These are phyloP conservation scores for Brachypalpus laphriformis DNA, from an alignment of 2,888 invertebrate genomes.

Conservation along the genomic window DNA sequence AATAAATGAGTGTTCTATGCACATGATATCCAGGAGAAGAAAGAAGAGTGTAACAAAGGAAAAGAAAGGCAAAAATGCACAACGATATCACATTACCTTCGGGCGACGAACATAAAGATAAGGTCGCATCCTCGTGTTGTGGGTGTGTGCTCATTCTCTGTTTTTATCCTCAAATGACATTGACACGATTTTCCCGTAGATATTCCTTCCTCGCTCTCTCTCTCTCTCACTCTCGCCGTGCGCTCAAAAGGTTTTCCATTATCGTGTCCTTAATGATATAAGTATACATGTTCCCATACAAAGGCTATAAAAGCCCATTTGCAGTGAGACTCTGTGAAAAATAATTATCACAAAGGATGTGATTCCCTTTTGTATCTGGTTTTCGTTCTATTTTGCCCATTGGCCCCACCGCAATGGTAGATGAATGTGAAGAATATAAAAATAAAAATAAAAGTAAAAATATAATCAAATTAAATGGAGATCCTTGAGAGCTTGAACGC, in stretches of 20 bases:
- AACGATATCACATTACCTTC: slow-evolving; percentile 71
- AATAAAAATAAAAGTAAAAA: slow-evolving; percentile 19
- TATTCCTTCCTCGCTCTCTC: slow-evolving; percentile 22
- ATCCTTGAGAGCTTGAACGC: slow-evolving; percentile 36
- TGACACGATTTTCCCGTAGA: slow-evolving; percentile 52
- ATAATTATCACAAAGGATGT: slow-evolving; percentile 58
- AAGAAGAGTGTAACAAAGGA: slow-evolving; percentile 18
- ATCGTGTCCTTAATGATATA: slow-evolving; percentile 63
- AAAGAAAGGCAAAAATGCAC: slow-evolving; percentile 51
- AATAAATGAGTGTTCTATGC: slow-evolving; percentile 70
- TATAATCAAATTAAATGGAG: slow-evolving; percentile 55
- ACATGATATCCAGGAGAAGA: slow-evolving; percentile 43
- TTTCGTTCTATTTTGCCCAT: background rate
- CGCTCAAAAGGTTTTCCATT: slow-evolving; percentile 59
- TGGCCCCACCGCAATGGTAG: background rate
- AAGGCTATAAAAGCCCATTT: slow-evolving; percentile 23
- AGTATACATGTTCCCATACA: slow-evolving; percentile 41
- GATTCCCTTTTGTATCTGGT: slow-evolving; percentile 34
- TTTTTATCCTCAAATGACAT: slow-evolving; percentile 55
- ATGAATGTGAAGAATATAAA: slow-evolving; percentile 12
- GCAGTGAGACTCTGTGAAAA: slow-evolving; percentile 35
- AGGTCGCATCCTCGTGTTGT: slow-evolving; percentile 53
- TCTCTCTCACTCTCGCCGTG: background rate
- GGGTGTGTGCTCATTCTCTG: slow-evolving; percentile 23
- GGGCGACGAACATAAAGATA: slow-evolving; percentile 62